Base-by-base conservation (phyloP, 2,888 invertebrate species). In the Rhingia rostrata region DNA sequence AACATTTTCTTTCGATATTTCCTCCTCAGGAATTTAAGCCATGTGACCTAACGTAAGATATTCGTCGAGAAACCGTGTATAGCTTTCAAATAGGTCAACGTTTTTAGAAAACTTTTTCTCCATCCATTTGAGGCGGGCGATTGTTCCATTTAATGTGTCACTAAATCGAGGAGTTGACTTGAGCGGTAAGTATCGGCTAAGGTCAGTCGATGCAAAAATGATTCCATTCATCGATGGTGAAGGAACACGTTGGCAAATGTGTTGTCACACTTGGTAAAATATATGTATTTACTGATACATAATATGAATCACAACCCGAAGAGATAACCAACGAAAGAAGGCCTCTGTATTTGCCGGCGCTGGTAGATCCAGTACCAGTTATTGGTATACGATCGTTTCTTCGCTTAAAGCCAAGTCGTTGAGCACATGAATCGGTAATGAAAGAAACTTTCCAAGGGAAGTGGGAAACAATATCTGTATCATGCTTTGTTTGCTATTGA, bases 221-320 rank as follows among this genome's bases (percentile, higher is more conserved):
- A 30, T 51, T 10, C 60, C 79, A 80, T 22, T 53, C 4, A 7
- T 66, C 63, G 6, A 58, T 54, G 5, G 22, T n/a, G 33, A 69
- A 69, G 3, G 67, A 56, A 47, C 37, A 30, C 10, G 70, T 33
- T 41, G 49, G 49, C 10, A 60, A 10, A 4, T 5, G 4, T 12
- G 58, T 4, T 1, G 70, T 70, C 3, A 49, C 33, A 3, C 14
- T 14, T 10, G 70, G 12, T 43, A 70, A 41, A 14, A 70, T 60
- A 33, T 47, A 70, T 4, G 70, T n/a, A n/a, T n/a, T n/a, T n/a
- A n/a, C n/a, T n/a, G n/a, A n/a, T n/a, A n/a, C n/a, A n/a, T n/a
- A 47, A 49, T 74, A 30, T 12, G 22, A 14, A 58, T 74, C 49
- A 22, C 12, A 67, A 7, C 60, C 43, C 2, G 51, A 66, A 22